Percentiles rank a stretch among this genome's conserved stretches.
phyloP scores from a whole-genome alignment of 2,888 invertebrate species.

The Temnothorax rugatulus region DNA sequence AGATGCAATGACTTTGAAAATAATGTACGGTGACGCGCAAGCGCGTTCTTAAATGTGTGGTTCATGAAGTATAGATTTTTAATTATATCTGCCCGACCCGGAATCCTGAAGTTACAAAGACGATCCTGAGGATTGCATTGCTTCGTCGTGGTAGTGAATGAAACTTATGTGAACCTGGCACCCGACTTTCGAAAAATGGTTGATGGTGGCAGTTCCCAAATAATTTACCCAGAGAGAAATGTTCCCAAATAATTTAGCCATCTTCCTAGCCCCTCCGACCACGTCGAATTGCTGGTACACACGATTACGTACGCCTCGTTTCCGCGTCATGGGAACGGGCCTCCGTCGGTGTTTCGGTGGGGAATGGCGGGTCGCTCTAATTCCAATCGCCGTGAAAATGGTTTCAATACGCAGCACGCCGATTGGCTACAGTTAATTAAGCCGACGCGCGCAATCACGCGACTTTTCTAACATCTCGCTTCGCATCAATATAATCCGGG shows the following conservation, averaged over 20 bases:
- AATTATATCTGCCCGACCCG: no score
- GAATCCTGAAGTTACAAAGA: no score
- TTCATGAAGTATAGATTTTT: no score
- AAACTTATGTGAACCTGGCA: no score
- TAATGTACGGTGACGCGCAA: no score
- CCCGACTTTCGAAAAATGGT: not conserved
- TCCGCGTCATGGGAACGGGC: conserved; percentile 83
- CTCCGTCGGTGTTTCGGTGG: conserved; percentile 58
- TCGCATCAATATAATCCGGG: not conserved
- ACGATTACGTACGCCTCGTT: conserved; percentile 83
- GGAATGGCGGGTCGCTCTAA: conserved; percentile 75
- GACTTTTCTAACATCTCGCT: conserved; percentile 21
- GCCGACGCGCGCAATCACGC: conserved; percentile 52
- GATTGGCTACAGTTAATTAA: conserved; percentile 82
- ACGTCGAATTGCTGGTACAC: conserved; percentile 81
- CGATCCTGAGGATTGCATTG: no score
- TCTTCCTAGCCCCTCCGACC: conserved; percentile 73
- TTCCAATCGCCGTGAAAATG: conserved; percentile 86
- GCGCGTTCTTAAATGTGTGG: no score
- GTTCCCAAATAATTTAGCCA: conserved; percentile 84
- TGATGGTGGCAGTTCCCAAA: conserved; percentile 79
- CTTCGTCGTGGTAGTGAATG: no score
- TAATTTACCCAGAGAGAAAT: conserved; percentile 79
- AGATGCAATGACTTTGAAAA: no score
- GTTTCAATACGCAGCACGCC: conserved; percentile 72